Conservation (phyloP, 2,888 invertebrate genomes). For the Trissolcus brochymenae region DNA sequence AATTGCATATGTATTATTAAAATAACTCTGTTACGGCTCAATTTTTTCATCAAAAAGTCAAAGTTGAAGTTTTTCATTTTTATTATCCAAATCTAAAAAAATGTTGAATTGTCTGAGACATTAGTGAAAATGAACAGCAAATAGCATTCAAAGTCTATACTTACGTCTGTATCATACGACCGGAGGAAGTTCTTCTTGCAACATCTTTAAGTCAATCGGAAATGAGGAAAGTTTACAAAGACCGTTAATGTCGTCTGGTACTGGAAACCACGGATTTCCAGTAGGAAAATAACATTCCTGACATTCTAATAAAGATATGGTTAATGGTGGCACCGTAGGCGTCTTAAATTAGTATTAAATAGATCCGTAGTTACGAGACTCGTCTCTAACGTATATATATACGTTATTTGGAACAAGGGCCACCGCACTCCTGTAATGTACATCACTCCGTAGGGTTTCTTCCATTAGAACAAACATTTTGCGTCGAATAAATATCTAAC, state of each 20-base stretch:
- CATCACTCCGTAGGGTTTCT: constrained; percentile 46
- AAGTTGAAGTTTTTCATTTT: too few species aligned
- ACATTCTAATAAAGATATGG: constrained; percentile 69
- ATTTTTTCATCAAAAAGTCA: not conserved
- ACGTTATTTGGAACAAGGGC: constrained; percentile 51
- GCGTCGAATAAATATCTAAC: constrained; percentile 57
- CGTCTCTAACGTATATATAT: constrained; percentile 42
- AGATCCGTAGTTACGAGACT: constrained; percentile 70
- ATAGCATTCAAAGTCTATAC: too few species aligned
- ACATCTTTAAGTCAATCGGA: constrained; percentile 67
- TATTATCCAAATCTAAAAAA: too few species aligned
- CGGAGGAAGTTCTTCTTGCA: constrained; percentile 35
- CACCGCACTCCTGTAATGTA: constrained; percentile 32
- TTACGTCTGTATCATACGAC: too few species aligned
- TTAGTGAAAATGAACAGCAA: too few species aligned
- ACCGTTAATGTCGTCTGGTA: constrained; percentile 58
- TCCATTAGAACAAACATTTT: constrained; percentile 39
- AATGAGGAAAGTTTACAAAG: constrained; percentile 69
- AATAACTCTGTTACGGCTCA: constrained; percentile 5
- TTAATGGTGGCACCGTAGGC: constrained; percentile 67
- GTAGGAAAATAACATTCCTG: constrained; percentile 63
- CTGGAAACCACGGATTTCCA: constrained; percentile 53
- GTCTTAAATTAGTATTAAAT: constrained; percentile 73
- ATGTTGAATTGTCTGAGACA: too few species aligned
- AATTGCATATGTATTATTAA: constrained; percentile 46